Conservation (phyloP, 2,113 vertebrate species). For the Planiliza haematocheilus region DNA sequence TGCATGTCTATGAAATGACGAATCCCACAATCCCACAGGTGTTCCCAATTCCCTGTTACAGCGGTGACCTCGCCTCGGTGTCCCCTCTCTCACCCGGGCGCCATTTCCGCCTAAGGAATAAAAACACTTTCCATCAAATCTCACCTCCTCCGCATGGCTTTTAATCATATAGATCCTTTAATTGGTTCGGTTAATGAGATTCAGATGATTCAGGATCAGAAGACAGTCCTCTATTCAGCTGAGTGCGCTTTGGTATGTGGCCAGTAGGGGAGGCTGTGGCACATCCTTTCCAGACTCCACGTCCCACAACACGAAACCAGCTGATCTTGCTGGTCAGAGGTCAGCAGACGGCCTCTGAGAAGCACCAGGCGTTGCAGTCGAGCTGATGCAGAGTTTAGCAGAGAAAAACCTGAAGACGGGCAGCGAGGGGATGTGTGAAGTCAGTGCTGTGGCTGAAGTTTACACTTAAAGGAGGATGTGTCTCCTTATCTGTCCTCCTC, state of each 20-base stretch:
- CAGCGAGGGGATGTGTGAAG: constrained; percentile 19
- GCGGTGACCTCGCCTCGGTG: constrained; percentile 44
- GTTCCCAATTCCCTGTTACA: constrained; percentile 74
- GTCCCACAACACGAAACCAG: constrained; percentile 38
- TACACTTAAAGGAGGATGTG: constrained; percentile 48
- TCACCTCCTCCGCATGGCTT: constrained; percentile 53
- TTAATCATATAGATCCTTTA: constrained; percentile 59
- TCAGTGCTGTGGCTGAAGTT: constrained; percentile 11
- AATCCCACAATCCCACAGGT: constrained; percentile 75
- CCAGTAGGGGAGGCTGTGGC: constrained; percentile 79
- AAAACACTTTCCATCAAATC: constrained; percentile 45
- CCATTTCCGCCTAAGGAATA: constrained; percentile 40
- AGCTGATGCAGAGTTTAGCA: constrained; percentile 40
- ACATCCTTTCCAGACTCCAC: constrained; percentile 51
- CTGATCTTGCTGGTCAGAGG: constrained; percentile 68
- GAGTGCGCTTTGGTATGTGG: constrained; percentile 47
- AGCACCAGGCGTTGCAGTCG: constrained; percentile 36
- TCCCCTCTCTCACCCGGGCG: constrained; percentile 62
- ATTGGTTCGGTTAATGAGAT: constrained; percentile 59
- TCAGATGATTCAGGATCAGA: constrained; percentile 41
- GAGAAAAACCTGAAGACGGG: constrained; percentile 28
- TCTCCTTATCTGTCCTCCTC: constrained; percentile 60
- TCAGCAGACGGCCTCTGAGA: constrained; percentile 47
- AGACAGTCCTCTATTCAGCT: not conserved
- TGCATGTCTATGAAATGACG: constrained; percentile 70